A percentile compares a stretch with the other conserved stretches of the same genome.
phyloP scores from a whole-genome alignment of 2,888 invertebrate species.

The Amblyjoppa proteus region DNA sequence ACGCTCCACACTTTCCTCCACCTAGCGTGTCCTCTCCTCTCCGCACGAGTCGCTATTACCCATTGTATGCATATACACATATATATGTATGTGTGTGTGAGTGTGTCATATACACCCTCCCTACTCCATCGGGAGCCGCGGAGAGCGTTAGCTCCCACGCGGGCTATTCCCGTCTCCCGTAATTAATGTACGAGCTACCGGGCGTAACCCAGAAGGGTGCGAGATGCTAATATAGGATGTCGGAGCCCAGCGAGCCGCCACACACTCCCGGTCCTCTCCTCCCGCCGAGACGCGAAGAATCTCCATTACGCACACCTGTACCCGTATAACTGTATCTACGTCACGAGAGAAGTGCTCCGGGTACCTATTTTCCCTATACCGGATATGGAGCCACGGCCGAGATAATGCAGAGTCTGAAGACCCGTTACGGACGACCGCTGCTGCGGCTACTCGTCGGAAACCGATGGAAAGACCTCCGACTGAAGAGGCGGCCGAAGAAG shows the following conservation, averaged over 20 bases:
- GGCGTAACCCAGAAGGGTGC: constrained; percentile 64
- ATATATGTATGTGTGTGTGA: background rate
- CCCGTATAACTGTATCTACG: background rate
- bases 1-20: constrained; percentile 57
- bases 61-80: background rate
- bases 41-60: constrained; percentile 22
- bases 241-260: constrained; percentile 40
- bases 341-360: background rate
- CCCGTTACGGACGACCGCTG: constrained; percentile 28
- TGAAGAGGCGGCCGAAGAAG: background rate
- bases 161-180: constrained; percentile 65
- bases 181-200: constrained; percentile 66
- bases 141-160: constrained; percentile 56
- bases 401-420: constrained; percentile 39
- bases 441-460: background rate
- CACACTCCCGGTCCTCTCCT: constrained; percentile 13
- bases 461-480: background rate
- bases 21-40: constrained; percentile 17
- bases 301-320: constrained; percentile 56
- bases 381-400: background rate
- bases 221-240: constrained; percentile 65
- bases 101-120: constrained; percentile 1
- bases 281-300: constrained; percentile 50
- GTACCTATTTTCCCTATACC: constrained; percentile 11
- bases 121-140: constrained; percentile 26